phyloP scores from a whole-genome alignment of 2,888 invertebrate species.

The Spisula solida region DNA sequence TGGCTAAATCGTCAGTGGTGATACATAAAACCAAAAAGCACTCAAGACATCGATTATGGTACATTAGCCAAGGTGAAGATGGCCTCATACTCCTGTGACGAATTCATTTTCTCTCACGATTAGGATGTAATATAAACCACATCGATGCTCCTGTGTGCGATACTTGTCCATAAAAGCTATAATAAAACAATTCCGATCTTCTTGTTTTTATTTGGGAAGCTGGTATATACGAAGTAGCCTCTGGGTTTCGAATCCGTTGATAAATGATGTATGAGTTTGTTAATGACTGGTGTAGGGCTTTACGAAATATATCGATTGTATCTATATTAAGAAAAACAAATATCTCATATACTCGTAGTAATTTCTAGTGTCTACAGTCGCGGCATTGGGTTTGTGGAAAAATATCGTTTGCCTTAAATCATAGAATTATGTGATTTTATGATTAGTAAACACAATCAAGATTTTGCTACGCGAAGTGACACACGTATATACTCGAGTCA shows the following conservation, averaged over 20 bases:
- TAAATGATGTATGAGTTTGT: neutral
- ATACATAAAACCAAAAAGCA: constrained; percentile 36
- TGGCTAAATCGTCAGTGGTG: neutral
- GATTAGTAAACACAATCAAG: too few relatives aligned
- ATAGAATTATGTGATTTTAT: neutral
- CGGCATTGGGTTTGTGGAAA: neutral
- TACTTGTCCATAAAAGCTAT: neutral
- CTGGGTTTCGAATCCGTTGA: neutral
- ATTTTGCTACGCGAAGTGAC: too few relatives aligned
- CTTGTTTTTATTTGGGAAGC: neutral
- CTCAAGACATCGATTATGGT: neutral
- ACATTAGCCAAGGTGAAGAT: constrained; percentile 28
- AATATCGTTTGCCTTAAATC: neutral
- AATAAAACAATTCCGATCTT: neutral
- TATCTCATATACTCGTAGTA: neutral
- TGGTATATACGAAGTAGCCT: neutral
- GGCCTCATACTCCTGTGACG: neutral
- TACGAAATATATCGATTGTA: neutral
- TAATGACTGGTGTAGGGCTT: neutral
- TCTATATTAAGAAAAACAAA: neutral
- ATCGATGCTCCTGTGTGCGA: neutral
- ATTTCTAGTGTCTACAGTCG: neutral
- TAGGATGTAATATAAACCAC: neutral
- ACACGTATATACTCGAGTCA: too few relatives aligned
- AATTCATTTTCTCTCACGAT: constrained; percentile 24